Base-by-base conservation (phyloP, 2,113 vertebrate genomes). In the Motacilla tschutschensis region DNA sequence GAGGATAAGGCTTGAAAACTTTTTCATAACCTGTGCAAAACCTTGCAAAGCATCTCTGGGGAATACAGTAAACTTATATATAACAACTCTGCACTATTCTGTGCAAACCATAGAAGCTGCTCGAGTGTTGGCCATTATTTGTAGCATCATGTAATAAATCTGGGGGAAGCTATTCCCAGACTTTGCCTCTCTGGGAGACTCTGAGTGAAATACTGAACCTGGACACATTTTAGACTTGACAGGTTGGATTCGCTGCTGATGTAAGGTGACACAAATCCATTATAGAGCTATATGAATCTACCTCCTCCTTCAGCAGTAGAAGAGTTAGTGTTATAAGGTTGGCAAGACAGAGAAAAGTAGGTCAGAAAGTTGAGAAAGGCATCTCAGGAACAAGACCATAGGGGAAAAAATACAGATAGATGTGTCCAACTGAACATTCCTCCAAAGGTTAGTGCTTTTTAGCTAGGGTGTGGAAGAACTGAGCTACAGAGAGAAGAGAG, bases 221-320 rank as follows among this genome's bases (percentile, higher is more conserved):
- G 31, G 48, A 60, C 33, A 24, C 26, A 38, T 20, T 87, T 93
- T 47, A 87, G 58, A 47, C 22, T 47, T 58, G 47, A 57, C 41
- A 54, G 18, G 24, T 78, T 79, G 62, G 17, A 82, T 90, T 86
- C 2, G 17, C 26, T 87, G 40, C 58, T 83, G 62, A 44, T 69
- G 24, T 12, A 62, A 72, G 51, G 59, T 86, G 81, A 72, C 40
- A 91, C 47, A 87, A 92, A 85, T 81, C 80, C 85, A 84, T 88
- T 88, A 79, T 0, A 63, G 33, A 31, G 22, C 25, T 86, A 2
- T 47, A 29, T 6, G 7, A 41, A 17, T 41, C 36, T 36, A 38
- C 7, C 13, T 57, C 14, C 44, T 54, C 55, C 38, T 79, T 82
- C 60, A 79, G 9, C 17, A 73, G 51, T 8, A 60, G 53, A 79